Evolutionary conservation across 2,888 invertebrate genomes (phyloP), one percentile per base, ranked within the genome.

Genomic region (Sturmia bella): DNA sequence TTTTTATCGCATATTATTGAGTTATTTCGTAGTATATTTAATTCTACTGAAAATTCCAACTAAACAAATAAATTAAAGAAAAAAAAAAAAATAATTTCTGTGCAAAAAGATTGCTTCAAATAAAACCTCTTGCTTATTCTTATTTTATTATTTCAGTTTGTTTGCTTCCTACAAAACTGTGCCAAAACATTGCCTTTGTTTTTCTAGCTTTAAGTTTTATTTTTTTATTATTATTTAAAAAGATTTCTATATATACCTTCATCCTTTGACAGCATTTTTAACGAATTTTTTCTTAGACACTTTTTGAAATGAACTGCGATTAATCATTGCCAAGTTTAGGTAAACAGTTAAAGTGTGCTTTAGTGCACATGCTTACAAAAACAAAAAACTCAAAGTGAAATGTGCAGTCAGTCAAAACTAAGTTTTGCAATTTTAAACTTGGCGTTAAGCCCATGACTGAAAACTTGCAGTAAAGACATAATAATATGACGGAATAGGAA

Each of bases 371-470:
- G 24, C 45, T 12, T 21, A 24, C 48, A 48, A 50, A 70, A 43
- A 17, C 19, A 61, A 61, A 69, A 27, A 3, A 7, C 27, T 3
- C 43, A 79, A 64, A 78, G 59, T 50, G 54, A 69, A 76, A 68
- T 68, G 54, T 45, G 57, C 74, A 43, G 59, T 70, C 69, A 59
- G 13, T 39, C 48, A 56, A 69, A 57, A 43, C 37, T 1, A 39
- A 32, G 39, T 7, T 61, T 41, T 12, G 19, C 19, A 39, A 48
- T 61, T 54, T 73, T 80, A 80, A 83, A 83, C 80, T 83, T 83
- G 83, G 76, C 76, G 52, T 13, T n/a, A 48, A 43, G 76, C 80
- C 73, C 37, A 73, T 50, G 15, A 21, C 32, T n/a, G 13, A 43
- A 19, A 41, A 12, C 12, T 17, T 13, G 27, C 13, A 21, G 11